Percentiles rank a stretch among this genome's conserved stretches.
Evolutionary conservation across 1,140 invertebrate species (phyloP).

Genomic region (Drosophila virilis): DNA sequence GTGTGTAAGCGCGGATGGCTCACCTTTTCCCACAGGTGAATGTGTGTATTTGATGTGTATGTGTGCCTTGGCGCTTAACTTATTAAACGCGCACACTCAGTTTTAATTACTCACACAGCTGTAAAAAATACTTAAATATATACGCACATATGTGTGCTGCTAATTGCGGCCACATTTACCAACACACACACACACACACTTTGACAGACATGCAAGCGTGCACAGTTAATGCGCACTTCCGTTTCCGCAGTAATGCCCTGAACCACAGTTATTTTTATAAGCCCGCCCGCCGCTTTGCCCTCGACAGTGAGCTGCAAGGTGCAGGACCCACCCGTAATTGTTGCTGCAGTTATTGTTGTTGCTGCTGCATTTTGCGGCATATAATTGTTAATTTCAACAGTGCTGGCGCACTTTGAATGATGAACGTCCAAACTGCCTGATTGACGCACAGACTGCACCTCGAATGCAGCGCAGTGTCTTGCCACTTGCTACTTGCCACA

Average conservation of each 20-base stretch:
- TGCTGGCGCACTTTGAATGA: slow-evolving; percentile 52
- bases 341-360: slow-evolving; percentile 11
- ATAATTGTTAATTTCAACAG: slow-evolving; percentile 77
- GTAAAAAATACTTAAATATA: slow-evolving; percentile 51
- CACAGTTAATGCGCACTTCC: slow-evolving; percentile 80
- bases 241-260: slow-evolving; percentile 80
- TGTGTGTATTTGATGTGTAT: slow-evolving; percentile 15
- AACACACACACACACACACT: slow-evolving; percentile 20
- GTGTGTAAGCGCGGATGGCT: neutral
- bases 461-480: slow-evolving; percentile 1
- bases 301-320: slow-evolving; percentile 11
- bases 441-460: slow-evolving; percentile 28
- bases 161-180: slow-evolving; percentile 68
- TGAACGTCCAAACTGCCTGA: slow-evolving; percentile 47
- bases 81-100: slow-evolving; percentile 76
- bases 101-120: slow-evolving; percentile 78
- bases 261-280: slow-evolving; percentile 76
- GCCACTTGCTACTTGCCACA: slow-evolving; percentile 21
- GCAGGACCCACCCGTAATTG: slow-evolving; percentile 4
- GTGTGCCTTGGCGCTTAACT: slow-evolving; percentile 64
- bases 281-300: slow-evolving; percentile 16
- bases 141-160: slow-evolving; percentile 57
- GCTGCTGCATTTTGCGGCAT: slow-evolving; percentile 58
- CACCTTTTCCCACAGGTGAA: neutral
- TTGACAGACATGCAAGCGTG: slow-evolving; percentile 42